A percentile compares a stretch with the other conserved stretches of the same genome.
These are phyloP conservation scores for Platysteira castanea DNA, from an alignment of 2,113 vertebrate species.

Conservation along the genomic window DNA sequence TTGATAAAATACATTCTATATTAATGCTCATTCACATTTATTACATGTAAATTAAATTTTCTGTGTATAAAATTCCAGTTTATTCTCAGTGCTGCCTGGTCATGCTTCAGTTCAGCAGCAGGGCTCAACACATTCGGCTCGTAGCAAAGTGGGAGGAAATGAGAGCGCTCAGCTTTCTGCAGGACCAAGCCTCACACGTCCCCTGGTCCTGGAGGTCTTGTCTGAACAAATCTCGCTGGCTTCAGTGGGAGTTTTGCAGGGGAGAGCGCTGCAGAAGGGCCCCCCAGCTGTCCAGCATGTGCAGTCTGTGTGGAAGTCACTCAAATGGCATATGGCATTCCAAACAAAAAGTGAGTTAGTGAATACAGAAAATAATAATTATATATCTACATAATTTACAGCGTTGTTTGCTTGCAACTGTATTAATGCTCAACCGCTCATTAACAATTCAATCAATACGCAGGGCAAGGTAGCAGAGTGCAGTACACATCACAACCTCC, in stretches of 20 bases:
- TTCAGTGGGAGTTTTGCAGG: not conserved
- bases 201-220: not conserved
- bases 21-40: slow-evolving; percentile 41
- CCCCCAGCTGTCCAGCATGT: not conserved
- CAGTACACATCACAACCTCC: not conserved
- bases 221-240: not conserved
- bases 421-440: not conserved
- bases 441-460: not conserved
- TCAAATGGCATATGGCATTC: not conserved
- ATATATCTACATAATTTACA: not conserved
- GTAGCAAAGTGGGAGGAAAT: not conserved
- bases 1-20: slow-evolving; percentile 58
- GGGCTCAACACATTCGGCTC: not conserved
- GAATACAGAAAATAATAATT: not conserved
- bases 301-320: not conserved
- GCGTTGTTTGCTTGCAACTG: not conserved
- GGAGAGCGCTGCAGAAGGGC: not conserved
- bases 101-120: not conserved
- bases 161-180: not conserved
- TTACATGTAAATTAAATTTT: slow-evolving; percentile 38
- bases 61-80: slow-evolving; percentile 55
- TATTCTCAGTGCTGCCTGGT: slow-evolving; percentile 29
- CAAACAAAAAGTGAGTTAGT: not conserved
- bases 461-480: not conserved
- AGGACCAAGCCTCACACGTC: not conserved